These are phyloP conservation scores for Calypte anna DNA, from an alignment of 2,113 vertebrate genomes.

Conservation along the genomic window DNA sequence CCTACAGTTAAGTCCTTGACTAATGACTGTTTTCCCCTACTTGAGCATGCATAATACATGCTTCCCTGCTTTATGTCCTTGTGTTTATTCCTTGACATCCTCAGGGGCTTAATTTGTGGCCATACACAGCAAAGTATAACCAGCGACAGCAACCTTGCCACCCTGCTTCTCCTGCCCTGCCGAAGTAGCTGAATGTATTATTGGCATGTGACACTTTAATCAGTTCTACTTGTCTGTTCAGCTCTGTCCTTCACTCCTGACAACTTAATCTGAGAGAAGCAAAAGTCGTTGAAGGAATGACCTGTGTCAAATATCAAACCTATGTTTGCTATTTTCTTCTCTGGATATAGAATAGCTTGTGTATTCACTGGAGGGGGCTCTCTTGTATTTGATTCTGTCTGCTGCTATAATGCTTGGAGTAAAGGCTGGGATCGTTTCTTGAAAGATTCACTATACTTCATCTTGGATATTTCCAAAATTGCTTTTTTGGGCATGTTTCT, in stretches of 20 bases:
- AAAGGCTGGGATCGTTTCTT: neutral
- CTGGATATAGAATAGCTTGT: neutral
- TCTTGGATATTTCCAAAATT: neutral
- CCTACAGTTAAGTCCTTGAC: neutral
- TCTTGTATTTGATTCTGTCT: neutral
- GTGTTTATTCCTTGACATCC: constrained; percentile 13
- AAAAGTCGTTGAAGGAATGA: neutral
- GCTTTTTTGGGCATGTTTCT: neutral
- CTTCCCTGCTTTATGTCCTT: neutral
- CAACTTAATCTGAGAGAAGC: constrained; percentile 24
- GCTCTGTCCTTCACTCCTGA: neutral
- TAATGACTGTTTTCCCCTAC: neutral
- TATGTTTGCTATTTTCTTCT: neutral
- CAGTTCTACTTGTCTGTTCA: neutral
- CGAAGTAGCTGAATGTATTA: neutral
- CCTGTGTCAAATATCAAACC: neutral
- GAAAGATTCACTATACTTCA: neutral
- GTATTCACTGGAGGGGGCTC: neutral
- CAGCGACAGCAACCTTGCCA: constrained; percentile 9
- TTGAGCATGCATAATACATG: neutral
- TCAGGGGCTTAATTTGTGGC: neutral
- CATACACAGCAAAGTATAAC: neutral
- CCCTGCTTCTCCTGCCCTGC: neutral
- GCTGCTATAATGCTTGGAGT: neutral
- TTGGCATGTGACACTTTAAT: constrained; percentile 49